phyloP scores from a whole-genome alignment of 2,113 vertebrate species.

The Istiophorus platypterus region DNA sequence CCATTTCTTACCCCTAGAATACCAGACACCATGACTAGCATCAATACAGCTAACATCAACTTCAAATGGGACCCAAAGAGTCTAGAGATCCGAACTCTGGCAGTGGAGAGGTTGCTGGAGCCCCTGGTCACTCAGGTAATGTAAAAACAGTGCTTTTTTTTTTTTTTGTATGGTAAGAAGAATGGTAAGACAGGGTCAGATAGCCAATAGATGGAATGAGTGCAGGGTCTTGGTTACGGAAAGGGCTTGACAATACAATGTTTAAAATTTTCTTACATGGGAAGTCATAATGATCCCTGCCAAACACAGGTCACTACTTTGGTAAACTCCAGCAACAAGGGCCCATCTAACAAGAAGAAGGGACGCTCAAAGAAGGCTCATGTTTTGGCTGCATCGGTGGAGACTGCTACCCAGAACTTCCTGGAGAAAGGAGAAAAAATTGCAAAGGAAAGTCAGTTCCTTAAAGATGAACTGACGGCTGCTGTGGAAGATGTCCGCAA shows the following conservation, averaged over 20 bases:
- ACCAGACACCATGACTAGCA: slow-evolving; percentile 87
- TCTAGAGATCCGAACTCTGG: slow-evolving; percentile 96
- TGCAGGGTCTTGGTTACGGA: no score
- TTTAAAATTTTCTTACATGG: slow-evolving; percentile 4
- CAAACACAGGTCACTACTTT: slow-evolving; percentile 94
- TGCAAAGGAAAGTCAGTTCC: slow-evolving; percentile 97
- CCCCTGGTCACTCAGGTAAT: slow-evolving; percentile 97
- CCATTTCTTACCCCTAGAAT: slow-evolving; percentile 44
- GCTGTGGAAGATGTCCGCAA: slow-evolving; percentile 99
- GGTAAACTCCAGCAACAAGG: slow-evolving; percentile 98
- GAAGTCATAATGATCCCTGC: not conserved
- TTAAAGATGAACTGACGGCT: slow-evolving; percentile 96
- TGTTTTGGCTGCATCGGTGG: slow-evolving; percentile 97
- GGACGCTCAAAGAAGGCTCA: slow-evolving; percentile 99
- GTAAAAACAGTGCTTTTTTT: not conserved
- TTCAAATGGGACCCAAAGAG: slow-evolving; percentile 99
- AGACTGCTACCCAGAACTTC: slow-evolving; percentile 98
- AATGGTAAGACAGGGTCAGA: not conserved
- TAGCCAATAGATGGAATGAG: not conserved
- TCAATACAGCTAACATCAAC: slow-evolving; percentile 95
- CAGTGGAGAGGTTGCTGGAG: slow-evolving; percentile 95
- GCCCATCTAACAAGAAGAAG: slow-evolving; percentile 98
- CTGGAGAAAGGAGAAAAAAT: slow-evolving; percentile 99
- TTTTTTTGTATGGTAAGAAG: no score
- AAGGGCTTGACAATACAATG: no score